Evolutionary conservation across 2,797 vertebrate species (phyloP), one percentile per base, ranked within the genome.

Genomic region (Falco rusticolus): DNA sequence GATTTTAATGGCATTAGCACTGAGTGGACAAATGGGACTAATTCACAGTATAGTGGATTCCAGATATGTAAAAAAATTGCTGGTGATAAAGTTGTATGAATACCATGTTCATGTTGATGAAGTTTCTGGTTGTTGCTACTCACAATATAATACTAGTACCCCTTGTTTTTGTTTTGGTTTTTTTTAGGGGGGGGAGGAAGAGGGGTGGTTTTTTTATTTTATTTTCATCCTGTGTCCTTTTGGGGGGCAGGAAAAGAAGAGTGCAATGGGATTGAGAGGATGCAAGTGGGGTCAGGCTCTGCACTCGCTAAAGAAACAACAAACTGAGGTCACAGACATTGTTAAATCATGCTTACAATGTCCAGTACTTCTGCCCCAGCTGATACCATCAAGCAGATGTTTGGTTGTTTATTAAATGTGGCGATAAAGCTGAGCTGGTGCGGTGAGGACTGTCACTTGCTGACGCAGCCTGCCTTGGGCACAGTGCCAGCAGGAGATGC

Each of bases 21-120:
- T 11, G 18, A 94, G 66, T 76, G 84, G 65, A 94, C 89, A 86
- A 97, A 94, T 87, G 86, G 79, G 90, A 86, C 82, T 89, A 92
- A 96, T 96, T 89, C 94, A 65, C 72, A 92, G 51, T 39, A 53
- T 6, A 80, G 84, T 81, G 31, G 59, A 78, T 93, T 93, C 69
- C 69, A 89, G 70, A 91, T 69, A 71, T 5, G 24, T 41, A 39
- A 78, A 93, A 94, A 87, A 61, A 21, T 25, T 31, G 54, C 50
- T 69, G 34, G 53, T 78, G 81, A 71, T 91, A 91, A 94, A 93
- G 82, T 84, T 92, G 91, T 92, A 87, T 93, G 59, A 54, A 69
- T 75, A 68, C 20, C 0, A 0, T 60, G 14, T 78, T 81, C 69
- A 24, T 0, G 0, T 43, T 91, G 81, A 78, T 91, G 68, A 94